Evolutionary conservation across 2,888 invertebrate genomes (phyloP).

Genomic region (Muschampia plurimacula): DNA sequence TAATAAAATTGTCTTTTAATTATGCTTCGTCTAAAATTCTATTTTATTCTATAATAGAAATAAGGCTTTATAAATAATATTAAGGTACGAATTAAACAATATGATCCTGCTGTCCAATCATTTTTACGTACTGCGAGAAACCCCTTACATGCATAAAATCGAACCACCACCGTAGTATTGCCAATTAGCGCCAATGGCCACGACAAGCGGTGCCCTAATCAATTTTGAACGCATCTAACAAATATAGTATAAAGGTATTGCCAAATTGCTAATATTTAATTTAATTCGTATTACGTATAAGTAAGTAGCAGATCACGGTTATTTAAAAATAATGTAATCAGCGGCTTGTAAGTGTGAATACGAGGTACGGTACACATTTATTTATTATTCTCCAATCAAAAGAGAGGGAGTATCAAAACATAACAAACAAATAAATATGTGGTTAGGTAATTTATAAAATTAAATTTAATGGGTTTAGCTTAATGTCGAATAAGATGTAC

Average conservation of each 20-base stretch:
- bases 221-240: slow-evolving; percentile 55
- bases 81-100: slow-evolving; percentile 20
- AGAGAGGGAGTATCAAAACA: background rate
- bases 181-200: slow-evolving; percentile 81
- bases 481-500: background rate
- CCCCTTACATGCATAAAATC: slow-evolving; percentile 53
- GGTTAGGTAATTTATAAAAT: background rate
- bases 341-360: slow-evolving; percentile 5
- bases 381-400: background rate
- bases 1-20: background rate
- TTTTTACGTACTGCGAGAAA: slow-evolving; percentile 36
- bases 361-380: background rate
- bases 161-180: slow-evolving; percentile 66
- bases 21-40: background rate
- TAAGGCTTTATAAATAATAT: slow-evolving; percentile 9
- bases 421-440: background rate
- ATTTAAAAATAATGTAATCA: slow-evolving; percentile 11
- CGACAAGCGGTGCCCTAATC: slow-evolving; percentile 61
- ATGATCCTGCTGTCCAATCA: slow-evolving; percentile 28
- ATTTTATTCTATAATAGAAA: background rate
- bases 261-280: slow-evolving; percentile 17
- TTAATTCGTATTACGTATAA: slow-evolving; percentile 14
- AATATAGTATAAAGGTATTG: slow-evolving; percentile 10
- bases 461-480: slow-evolving; percentile 1
- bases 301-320: background rate